Evolutionary conservation across 2,797 vertebrate genomes (phyloP).

Genomic region (Squalus acanthias): DNA sequence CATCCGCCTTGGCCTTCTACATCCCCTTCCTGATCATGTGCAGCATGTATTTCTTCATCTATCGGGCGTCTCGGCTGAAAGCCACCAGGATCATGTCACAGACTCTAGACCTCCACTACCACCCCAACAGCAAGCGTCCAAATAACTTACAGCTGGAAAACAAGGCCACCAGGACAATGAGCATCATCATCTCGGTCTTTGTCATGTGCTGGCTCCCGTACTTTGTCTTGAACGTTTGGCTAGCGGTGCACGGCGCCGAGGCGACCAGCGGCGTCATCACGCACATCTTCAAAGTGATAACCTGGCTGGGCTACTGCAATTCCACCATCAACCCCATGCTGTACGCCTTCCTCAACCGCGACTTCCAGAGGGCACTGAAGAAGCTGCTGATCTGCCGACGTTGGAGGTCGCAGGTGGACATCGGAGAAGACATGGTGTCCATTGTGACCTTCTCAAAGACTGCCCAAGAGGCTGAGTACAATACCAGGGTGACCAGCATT

Average conservation of each 20-base stretch:
- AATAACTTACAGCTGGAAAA: slow-evolving; percentile 62
- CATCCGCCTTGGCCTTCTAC: slow-evolving; percentile 57
- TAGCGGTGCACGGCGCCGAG: slow-evolving; percentile 47
- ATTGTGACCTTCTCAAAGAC: slow-evolving; percentile 60
- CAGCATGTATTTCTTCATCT: slow-evolving; percentile 64
- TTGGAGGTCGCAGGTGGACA: slow-evolving; percentile 53
- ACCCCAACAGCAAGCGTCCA: slow-evolving; percentile 58
- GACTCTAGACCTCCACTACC: slow-evolving; percentile 59
- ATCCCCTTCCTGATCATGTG: slow-evolving; percentile 60
- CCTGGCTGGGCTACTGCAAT: slow-evolving; percentile 62
- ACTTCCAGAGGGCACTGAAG: slow-evolving; percentile 58
- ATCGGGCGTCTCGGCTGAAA: slow-evolving; percentile 57
- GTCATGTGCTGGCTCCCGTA: slow-evolving; percentile 61
- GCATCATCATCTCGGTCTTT: slow-evolving; percentile 57
- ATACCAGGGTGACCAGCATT: background rate
- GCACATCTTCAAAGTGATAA: slow-evolving; percentile 58
- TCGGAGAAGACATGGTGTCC: slow-evolving; percentile 58
- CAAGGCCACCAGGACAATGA: slow-evolving; percentile 59
- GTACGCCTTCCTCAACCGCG: slow-evolving; percentile 59
- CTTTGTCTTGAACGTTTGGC: slow-evolving; percentile 58
- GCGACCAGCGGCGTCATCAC: slow-evolving; percentile 45
- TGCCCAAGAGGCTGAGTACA: slow-evolving; percentile 52
- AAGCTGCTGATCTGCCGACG: slow-evolving; percentile 56
- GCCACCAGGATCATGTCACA: slow-evolving; percentile 56
- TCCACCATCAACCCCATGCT: slow-evolving; percentile 63